These are phyloP conservation scores for Pristiophorus japonicus DNA, from an alignment of 2,113 vertebrate species.

Conservation along the genomic window DNA sequence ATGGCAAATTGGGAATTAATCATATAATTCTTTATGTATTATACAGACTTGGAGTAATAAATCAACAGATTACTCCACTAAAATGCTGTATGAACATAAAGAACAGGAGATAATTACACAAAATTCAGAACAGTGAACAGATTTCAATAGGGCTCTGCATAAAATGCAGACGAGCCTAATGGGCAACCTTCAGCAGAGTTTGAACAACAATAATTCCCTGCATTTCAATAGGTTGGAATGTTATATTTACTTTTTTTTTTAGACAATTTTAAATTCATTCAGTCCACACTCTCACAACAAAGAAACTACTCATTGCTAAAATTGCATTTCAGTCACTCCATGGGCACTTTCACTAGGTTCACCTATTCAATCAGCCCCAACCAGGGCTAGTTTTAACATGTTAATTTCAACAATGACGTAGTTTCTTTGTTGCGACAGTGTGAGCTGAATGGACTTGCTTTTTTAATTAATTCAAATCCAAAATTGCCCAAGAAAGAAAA, in stretches of 20 bases:
- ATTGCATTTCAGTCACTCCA: constrained; percentile 8
- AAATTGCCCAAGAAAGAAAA: neutral
- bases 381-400: neutral
- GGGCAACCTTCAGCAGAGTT: neutral
- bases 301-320: neutral
- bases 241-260: neutral
- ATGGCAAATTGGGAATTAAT: neutral
- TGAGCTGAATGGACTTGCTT: neutral
- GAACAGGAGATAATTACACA: neutral
- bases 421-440: neutral
- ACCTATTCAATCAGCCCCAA: neutral
- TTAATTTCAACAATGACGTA: neutral
- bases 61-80: neutral
- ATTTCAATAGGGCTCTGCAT: neutral
- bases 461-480: neutral
- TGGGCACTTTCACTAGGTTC: neutral
- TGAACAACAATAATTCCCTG: neutral
- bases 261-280: neutral
- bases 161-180: neutral
- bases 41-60: neutral
- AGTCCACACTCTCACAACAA: neutral
- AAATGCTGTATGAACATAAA: neutral
- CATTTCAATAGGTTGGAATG: neutral
- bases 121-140: neutral
- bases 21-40: neutral